Base-by-base conservation (phyloP, 2,888 invertebrate species). In the Eupithecia inturbata region DNA sequence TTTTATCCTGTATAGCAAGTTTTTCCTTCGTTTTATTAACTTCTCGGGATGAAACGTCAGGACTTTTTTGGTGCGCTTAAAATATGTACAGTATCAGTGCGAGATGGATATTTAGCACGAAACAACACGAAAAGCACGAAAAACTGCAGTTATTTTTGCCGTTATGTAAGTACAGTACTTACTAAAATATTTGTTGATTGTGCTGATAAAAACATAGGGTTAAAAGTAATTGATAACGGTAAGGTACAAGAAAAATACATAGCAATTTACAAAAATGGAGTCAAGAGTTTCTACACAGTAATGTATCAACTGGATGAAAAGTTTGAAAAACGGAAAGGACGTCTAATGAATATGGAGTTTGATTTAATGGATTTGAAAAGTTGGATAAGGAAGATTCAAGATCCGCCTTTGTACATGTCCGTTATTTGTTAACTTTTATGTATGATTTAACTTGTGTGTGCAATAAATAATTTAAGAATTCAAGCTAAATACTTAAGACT, bases 401-500 rank as follows among this genome's bases (percentile, higher is more conserved):
- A n/a, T n/a, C n/a, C n/a, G n/a, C n/a, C n/a, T n/a, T n/a, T 64
- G n/a, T n/a, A 36, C 9, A 33, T 33, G 19, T 63, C 45, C 5
- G n/a, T n/a, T n/a, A n/a, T n/a, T n/a, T n/a, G n/a, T n/a, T n/a
- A n/a, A n/a, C n/a, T n/a, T n/a, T n/a, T n/a, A n/a, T n/a, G n/a
- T n/a, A n/a, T n/a, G n/a, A n/a, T n/a, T n/a, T n/a, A n/a, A n/a
- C n/a, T n/a, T n/a, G n/a, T n/a, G n/a, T n/a, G n/a, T n/a, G n/a
- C n/a, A n/a, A n/a, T n/a, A n/a, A n/a, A n/a, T n/a, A n/a, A n/a
- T n/a, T n/a, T n/a, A n/a, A n/a, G n/a, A n/a, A 71, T 33, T 26
- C 41, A 75, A 72, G 66, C 60, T 22, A 57, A 53, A 62, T n/a
- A n/a, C n/a, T n/a, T n/a, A 70, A n/a, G 39, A 66, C 53, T 33